Evolutionary conservation across 2,888 invertebrate genomes (phyloP).

Genomic region (Tachina fera): DNA sequence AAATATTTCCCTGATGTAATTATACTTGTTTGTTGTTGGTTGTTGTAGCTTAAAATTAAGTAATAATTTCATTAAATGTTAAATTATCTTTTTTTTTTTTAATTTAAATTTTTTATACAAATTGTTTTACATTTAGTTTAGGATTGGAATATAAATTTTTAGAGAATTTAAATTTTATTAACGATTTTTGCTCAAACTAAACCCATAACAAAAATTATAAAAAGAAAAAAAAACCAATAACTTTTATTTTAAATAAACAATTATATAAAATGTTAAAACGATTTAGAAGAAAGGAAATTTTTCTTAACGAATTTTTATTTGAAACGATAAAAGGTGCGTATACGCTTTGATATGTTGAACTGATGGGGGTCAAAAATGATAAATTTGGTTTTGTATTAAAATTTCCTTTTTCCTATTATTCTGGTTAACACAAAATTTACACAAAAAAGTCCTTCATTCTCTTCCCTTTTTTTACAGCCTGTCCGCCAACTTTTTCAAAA

Average conservation of each 20-base stretch:
- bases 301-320: constrained; percentile 3
- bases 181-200: constrained; percentile 21
- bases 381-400: constrained; percentile 47
- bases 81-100: constrained; percentile 42
- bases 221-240: constrained; percentile 67
- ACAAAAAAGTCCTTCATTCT: constrained; percentile 79
- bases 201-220: constrained; percentile 63
- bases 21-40: constrained; percentile 64
- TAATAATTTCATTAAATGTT: constrained; percentile 66
- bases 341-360: constrained; percentile 77
- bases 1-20: constrained; percentile 69
- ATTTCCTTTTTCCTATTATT: constrained; percentile 63
- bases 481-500: constrained; percentile 11
- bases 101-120: constrained; percentile 61
- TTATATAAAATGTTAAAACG: constrained; percentile 31
- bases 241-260: constrained; percentile 36
- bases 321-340: constrained; percentile 69
- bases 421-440: constrained; percentile 65
- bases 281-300: constrained; percentile 26
- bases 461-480: constrained; percentile 74
- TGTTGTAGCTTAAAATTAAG: constrained; percentile 59
- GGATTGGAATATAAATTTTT: constrained; percentile 78
- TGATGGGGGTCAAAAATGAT: constrained; percentile 32
- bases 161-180: constrained; percentile 77
- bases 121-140: constrained; percentile 39